These are phyloP conservation scores for Elysia crispata DNA, from an alignment of 2,888 invertebrate species.

Conservation along the genomic window DNA sequence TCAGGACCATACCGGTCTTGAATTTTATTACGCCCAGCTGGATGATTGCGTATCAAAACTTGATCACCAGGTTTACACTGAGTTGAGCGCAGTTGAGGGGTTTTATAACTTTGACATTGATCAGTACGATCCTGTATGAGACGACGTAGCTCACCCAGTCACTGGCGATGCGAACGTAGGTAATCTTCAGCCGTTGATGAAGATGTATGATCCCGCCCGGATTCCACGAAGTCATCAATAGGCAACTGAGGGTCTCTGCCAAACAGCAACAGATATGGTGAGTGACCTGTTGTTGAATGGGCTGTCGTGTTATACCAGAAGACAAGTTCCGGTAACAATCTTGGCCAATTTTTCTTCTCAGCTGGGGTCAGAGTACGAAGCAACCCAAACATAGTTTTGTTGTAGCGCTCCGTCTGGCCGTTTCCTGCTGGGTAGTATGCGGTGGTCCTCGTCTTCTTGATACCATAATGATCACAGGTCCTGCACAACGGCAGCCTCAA, in stretches of 20 bases:
- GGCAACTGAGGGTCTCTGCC: conserved; percentile 50
- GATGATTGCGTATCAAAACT: background rate
- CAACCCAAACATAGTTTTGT: conserved; percentile 54
- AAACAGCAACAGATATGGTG: conserved; percentile 52
- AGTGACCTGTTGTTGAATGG: conserved; percentile 51
- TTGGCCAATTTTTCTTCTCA: conserved; percentile 54
- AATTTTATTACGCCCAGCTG: background rate
- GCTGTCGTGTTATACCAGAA: conserved; percentile 51
- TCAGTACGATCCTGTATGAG: too few species aligned
- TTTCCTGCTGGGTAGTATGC: conserved; percentile 57
- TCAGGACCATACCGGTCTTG: background rate
- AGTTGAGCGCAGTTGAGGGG: background rate
- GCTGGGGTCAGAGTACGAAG: conserved; percentile 49
- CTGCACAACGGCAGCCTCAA: conserved; percentile 51
- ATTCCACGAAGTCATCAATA: background rate
- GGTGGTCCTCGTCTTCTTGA: conserved; percentile 44
- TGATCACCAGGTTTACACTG: background rate
- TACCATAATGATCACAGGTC: background rate
- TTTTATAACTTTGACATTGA: too few species aligned
- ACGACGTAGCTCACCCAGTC: too few species aligned
- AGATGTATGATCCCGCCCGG: background rate
- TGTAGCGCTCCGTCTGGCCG: conserved; percentile 57
- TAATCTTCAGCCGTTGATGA: too few species aligned
- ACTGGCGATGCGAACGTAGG: too few species aligned
- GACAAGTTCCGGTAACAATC: conserved; percentile 51